phyloP scores from a whole-genome alignment of 2,113 vertebrate genomes.

The Muntiacus muntjak region DNA sequence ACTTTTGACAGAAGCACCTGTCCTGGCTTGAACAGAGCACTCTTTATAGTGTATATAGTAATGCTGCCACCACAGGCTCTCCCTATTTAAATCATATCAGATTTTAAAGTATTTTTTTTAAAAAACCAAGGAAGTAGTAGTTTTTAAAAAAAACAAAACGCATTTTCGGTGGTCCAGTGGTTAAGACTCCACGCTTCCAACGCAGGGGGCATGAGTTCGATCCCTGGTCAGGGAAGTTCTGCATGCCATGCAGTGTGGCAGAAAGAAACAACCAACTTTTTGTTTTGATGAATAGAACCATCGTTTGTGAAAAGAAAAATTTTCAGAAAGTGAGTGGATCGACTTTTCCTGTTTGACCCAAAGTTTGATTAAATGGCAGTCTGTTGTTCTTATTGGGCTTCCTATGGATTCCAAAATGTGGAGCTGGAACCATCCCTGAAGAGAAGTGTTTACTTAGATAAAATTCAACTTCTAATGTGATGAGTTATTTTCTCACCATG shows the following conservation, averaged over 20 bases:
- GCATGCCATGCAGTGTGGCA: neutral
- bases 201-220: accelerated
- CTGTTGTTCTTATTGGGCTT: neutral
- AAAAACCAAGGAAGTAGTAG: neutral
- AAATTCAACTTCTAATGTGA: neutral
- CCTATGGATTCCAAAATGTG: neutral
- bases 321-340: neutral
- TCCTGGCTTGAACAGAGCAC: no score
- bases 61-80: no score
- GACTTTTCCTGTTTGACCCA: neutral
- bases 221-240: neutral
- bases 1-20: accelerated
- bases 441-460: neutral
- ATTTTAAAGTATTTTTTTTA: neutral
- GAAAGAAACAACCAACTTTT: no score
- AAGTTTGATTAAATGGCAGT: neutral
- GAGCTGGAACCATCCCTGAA: neutral
- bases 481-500: neutral
- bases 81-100: accelerated
- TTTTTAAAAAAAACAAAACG: neutral
- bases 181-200: neutral
- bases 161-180: neutral
- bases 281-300: neutral
- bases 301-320: neutral
- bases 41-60: accelerated